A percentile compares a stretch with the other conserved stretches of the same genome.
These are phyloP conservation scores for Caerostris darwini DNA, from an alignment of 1,140 invertebrate species.

Conservation along the genomic window DNA sequence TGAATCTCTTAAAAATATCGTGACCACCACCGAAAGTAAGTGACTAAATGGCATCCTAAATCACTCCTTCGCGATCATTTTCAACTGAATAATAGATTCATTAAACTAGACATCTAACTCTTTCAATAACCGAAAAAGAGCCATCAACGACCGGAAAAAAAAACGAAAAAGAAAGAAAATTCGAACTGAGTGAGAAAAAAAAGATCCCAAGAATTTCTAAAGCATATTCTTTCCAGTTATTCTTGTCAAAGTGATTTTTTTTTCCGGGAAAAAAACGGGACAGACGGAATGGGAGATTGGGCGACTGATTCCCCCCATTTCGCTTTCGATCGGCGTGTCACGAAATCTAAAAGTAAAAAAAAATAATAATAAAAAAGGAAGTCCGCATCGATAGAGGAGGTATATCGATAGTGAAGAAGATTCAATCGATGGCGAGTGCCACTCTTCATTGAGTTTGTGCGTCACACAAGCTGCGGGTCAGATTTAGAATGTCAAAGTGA, in stretches of 20 bases:
- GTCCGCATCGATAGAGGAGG: background rate
- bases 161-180: background rate
- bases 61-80: background rate
- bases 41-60: background rate
- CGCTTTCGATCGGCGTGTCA: background rate
- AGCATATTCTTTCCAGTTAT: slow-evolving; percentile 28
- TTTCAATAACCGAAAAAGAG: background rate
- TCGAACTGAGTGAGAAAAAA: background rate
- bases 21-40: background rate
- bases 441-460: slow-evolving; percentile 19
- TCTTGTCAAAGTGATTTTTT: background rate
- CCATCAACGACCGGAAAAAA: background rate
- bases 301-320: background rate
- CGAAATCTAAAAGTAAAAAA: background rate
- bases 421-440: slow-evolving; percentile 1
- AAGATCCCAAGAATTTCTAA: background rate
- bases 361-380: too few species aligned
- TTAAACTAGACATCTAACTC: background rate
- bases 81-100: slow-evolving; percentile 8
- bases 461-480: background rate
- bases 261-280: background rate
- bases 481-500: slow-evolving; percentile 38
- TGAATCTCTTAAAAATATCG: too few species aligned
- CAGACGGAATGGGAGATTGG: background rate
- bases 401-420: slow-evolving; percentile 2